A percentile compares a stretch with the other conserved stretches of the same genome.
Conservation (phyloP, 2,888 invertebrate species). For the Acleris laterana region DNA sequence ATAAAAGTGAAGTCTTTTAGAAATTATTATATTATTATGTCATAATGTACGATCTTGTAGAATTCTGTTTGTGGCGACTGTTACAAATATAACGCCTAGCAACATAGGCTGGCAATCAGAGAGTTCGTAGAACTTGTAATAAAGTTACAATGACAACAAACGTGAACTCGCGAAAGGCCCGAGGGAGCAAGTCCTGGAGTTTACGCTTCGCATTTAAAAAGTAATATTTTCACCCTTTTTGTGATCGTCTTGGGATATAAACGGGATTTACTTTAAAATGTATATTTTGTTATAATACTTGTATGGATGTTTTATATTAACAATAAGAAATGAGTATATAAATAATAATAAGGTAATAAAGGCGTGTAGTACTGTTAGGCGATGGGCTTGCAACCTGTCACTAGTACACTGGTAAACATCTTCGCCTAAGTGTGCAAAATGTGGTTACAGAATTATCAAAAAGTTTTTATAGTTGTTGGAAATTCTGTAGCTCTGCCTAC, state of each 20-base stretch:
- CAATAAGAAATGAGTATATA: not conserved
- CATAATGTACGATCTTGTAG: slow-evolving; percentile 7
- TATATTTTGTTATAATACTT: not conserved
- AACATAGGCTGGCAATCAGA: slow-evolving; percentile 36
- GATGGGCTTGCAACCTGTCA: too few relatives aligned
- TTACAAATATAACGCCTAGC: slow-evolving; percentile 19
- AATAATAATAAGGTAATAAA: too few relatives aligned
- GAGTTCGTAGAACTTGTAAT: slow-evolving; percentile 31
- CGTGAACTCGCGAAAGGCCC: slow-evolving; percentile 23
- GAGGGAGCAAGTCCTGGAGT: slow-evolving; percentile 12
- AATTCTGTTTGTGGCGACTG: slow-evolving; percentile 9
- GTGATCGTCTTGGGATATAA: slow-evolving; percentile 5
- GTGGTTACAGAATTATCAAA: too few relatives aligned
- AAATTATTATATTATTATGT: too few relatives aligned
- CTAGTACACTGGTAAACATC: too few relatives aligned
- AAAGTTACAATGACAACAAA: slow-evolving; percentile 34
- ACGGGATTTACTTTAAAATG: slow-evolving; percentile 5
- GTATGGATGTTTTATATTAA: slow-evolving; percentile 11
- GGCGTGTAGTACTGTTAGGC: too few relatives aligned
- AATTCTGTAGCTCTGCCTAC: too few relatives aligned
- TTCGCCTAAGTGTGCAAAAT: too few relatives aligned
- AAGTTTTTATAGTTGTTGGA: too few relatives aligned
- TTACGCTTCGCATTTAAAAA: slow-evolving; percentile 26
- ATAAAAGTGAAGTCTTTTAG: too few relatives aligned
- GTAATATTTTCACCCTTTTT: slow-evolving; percentile 24